Evolutionary conservation across 2,888 invertebrate species (phyloP).

Genomic region (Tetramorium bicarinatum): DNA sequence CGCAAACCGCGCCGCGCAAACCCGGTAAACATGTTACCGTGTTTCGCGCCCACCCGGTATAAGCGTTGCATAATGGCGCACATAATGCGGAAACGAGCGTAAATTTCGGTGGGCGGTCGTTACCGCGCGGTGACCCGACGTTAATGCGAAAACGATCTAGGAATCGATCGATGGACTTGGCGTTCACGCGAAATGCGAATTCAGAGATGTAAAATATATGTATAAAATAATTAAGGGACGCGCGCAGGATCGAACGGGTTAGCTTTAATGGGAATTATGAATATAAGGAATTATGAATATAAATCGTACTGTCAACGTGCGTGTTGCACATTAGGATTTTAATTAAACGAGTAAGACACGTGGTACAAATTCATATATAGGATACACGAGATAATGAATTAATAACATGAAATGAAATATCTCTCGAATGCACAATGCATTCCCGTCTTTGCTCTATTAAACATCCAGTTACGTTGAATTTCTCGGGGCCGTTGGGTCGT

Average conservation of each 20-base stretch:
- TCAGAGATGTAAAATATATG: not conserved
- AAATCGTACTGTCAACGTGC: not conserved
- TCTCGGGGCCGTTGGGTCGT: slow-evolving; percentile 37
- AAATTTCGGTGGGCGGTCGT: slow-evolving; percentile 42
- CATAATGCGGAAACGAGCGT: slow-evolving; percentile 40
- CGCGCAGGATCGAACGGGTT: not conserved
- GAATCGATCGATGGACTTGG: slow-evolving; percentile 6
- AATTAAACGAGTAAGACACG: not conserved
- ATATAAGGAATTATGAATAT: not conserved
- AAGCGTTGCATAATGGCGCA: slow-evolving; percentile 44
- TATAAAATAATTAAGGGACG: no score
- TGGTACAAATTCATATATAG: not conserved
- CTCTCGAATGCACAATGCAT: not conserved
- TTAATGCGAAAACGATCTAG: slow-evolving; percentile 44
- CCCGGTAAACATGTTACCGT: slow-evolving; percentile 21
- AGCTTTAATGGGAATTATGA: not conserved
- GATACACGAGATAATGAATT: not conserved
- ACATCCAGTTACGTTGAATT: slow-evolving; percentile 37
- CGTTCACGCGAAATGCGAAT: not conserved
- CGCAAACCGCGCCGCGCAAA: slow-evolving; percentile 25
- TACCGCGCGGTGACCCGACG: slow-evolving; percentile 28
- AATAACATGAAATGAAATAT: not conserved
- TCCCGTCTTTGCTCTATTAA: slow-evolving; percentile 17
- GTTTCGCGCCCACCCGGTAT: slow-evolving; percentile 44
- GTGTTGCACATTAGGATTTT: not conserved